A percentile compares a stretch with the other conserved stretches of the same genome.
Conservation (phyloP, 2,797 vertebrate genomes). For the Sitta carolinensis region DNA sequence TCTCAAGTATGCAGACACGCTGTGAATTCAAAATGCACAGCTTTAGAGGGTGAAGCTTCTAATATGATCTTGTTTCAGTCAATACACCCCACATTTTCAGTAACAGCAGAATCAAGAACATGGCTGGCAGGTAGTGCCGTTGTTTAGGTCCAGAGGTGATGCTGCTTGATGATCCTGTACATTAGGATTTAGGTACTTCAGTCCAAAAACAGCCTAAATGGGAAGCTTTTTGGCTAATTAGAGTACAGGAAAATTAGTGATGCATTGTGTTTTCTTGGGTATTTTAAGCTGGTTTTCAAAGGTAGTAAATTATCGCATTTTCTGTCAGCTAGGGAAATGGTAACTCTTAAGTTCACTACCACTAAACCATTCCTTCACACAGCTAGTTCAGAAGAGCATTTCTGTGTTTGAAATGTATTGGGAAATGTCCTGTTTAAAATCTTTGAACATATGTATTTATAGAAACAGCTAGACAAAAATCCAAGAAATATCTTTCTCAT, state of each 20-base stretch:
- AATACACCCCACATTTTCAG: not conserved
- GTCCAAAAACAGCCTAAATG: not conserved
- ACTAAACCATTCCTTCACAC: not conserved
- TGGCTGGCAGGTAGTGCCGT: not conserved
- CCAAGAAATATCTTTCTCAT: not conserved
- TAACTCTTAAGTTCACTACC: not conserved
- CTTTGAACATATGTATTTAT: not conserved
- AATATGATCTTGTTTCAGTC: not conserved
- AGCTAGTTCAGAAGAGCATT: not conserved
- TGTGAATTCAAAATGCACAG: not conserved
- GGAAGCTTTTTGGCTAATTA: not conserved
- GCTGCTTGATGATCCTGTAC: not conserved
- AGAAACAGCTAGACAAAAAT: not conserved
- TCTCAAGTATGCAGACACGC: not conserved
- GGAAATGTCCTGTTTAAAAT: not conserved
- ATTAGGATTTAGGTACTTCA: not conserved
- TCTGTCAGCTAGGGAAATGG: not conserved
- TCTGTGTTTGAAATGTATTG: not conserved
- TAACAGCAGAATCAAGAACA: not conserved
- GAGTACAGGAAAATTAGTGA: not conserved
- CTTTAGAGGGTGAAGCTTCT: not conserved
- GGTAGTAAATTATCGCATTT: not conserved
- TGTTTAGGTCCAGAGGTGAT: not conserved
- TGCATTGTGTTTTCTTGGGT: not conserved
- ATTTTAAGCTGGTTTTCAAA: not conserved